Evolutionary conservation across 30 jellyfish, hydroid and myxozoan genomes (phyloP).

Genomic region (Catostylus mosaicus): DNA sequence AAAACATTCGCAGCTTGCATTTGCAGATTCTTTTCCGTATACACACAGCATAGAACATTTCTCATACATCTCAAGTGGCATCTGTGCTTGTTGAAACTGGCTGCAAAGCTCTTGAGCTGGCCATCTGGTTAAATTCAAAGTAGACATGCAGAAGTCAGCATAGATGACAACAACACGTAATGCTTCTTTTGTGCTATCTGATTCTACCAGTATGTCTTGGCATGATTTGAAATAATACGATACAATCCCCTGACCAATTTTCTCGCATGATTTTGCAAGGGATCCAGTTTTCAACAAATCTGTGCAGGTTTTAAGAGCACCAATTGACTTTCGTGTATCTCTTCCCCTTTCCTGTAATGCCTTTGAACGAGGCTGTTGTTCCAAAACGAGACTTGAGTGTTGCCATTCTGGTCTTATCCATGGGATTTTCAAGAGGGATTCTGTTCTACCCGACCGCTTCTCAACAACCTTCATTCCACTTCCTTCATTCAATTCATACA

Average conservation of each 20-base stretch:
- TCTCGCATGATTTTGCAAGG: constrained; percentile 24
- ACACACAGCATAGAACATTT: constrained; percentile 28
- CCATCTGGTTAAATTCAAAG: constrained; percentile 50
- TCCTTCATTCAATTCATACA: constrained; percentile 41
- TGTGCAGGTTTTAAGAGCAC: constrained; percentile 24
- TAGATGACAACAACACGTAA: constrained; percentile 14
- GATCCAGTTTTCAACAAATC: constrained; percentile 15
- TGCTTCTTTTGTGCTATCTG: constrained; percentile 46
- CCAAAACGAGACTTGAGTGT: constrained; percentile 39
- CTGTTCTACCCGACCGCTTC: constrained; percentile 7
- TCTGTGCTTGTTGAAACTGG: background rate
- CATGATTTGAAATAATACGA: constrained; percentile 47
- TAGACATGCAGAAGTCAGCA: constrained; percentile 43
- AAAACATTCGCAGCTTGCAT: constrained; percentile 40
- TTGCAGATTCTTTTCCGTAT: constrained; percentile 31
- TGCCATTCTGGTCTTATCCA: constrained; percentile 63
- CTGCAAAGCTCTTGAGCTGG: constrained; percentile 55
- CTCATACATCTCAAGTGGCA: constrained; percentile 23
- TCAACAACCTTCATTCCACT: constrained; percentile 14
- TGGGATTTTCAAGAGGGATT: constrained; percentile 8
- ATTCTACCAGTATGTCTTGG: constrained; percentile 3
- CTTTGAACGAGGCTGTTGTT: constrained; percentile 45
- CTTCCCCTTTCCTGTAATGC: constrained; percentile 21
- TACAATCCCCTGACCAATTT: constrained; percentile 12
- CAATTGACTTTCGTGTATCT: background rate